Evolutionary conservation across 2,888 invertebrate species (phyloP).

Genomic region (Abscondita cerata): DNA sequence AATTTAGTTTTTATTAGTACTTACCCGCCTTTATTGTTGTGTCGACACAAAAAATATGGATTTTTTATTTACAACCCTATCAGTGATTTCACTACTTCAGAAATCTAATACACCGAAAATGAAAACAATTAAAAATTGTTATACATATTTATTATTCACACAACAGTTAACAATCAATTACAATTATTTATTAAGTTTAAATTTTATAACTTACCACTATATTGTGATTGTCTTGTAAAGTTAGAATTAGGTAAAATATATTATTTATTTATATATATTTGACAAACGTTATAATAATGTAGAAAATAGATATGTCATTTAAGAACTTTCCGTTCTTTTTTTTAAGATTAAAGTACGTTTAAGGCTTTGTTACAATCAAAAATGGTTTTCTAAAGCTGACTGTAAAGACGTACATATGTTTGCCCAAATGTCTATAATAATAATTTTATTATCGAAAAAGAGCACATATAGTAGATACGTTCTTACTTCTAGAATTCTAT

Average conservation of each 20-base stretch:
- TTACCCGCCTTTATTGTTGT: too few relatives aligned
- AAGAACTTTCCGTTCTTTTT: conserved; percentile 4
- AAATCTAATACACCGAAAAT: too few relatives aligned
- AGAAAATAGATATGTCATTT: conserved; percentile 34
- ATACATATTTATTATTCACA: conserved; percentile 39
- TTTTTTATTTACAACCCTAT: too few relatives aligned
- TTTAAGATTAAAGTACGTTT: not conserved
- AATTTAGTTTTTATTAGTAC: too few relatives aligned
- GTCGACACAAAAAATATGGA: too few relatives aligned
- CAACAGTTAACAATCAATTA: conserved; percentile 24
- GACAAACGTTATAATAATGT: conserved; percentile 29
- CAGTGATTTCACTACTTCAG: too few relatives aligned
- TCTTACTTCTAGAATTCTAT: not conserved
- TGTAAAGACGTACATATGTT: not conserved
- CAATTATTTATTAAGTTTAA: not conserved
- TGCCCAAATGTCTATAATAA: not conserved
- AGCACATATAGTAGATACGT: conserved; percentile 4
- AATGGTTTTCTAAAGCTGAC: not conserved
- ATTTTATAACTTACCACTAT: not conserved
- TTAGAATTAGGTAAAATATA: conserved; percentile 23
- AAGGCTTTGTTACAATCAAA: conserved; percentile 7
- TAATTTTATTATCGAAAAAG: conserved; percentile 10
- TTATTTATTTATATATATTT: too few relatives aligned
- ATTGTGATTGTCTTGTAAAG: conserved; percentile 31
- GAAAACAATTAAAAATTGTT: too few relatives aligned